Conservation (phyloP, 2,888 invertebrate species). For the Drosophila setosimentum region DNA sequence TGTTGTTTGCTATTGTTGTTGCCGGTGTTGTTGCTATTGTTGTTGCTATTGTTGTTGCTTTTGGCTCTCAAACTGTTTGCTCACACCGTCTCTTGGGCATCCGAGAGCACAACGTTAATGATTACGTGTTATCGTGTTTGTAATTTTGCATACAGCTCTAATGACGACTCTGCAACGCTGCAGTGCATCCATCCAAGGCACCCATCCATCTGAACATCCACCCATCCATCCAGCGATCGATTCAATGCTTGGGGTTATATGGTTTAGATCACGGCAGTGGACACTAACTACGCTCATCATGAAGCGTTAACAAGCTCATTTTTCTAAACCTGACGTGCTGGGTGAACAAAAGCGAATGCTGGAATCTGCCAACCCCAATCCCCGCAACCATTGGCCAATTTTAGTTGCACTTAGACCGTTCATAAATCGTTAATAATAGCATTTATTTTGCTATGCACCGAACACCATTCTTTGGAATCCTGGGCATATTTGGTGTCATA, state of each 20-base stretch:
- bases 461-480: slow-evolving; percentile 14
- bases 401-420: slow-evolving; percentile 27
- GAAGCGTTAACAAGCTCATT: slow-evolving; percentile 83
- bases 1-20: slow-evolving; percentile 13
- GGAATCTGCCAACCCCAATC: slow-evolving; percentile 11
- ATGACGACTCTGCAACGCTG: slow-evolving; percentile 59
- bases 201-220: background rate
- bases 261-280: slow-evolving; percentile 76
- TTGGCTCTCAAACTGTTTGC: slow-evolving; percentile 68
- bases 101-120: slow-evolving; percentile 70
- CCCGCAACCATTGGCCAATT: slow-evolving; percentile 31
- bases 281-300: slow-evolving; percentile 82
- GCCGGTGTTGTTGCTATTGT: slow-evolving; percentile 15
- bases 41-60: slow-evolving; percentile 11
- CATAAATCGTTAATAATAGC: slow-evolving; percentile 63
- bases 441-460: slow-evolving; percentile 31
- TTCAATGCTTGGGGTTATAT: slow-evolving; percentile 76
- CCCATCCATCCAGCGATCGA: slow-evolving; percentile 35
- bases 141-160: slow-evolving; percentile 81
- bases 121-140: slow-evolving; percentile 83
- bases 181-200: slow-evolving; percentile 26
- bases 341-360: slow-evolving; percentile 43
- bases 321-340: slow-evolving; percentile 77
- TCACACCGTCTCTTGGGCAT: slow-evolving; percentile 59
- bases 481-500: background rate